Percentiles rank a stretch among this genome's conserved stretches.
Conservation (phyloP, 2,113 vertebrate genomes). For the Zapornia atra region DNA sequence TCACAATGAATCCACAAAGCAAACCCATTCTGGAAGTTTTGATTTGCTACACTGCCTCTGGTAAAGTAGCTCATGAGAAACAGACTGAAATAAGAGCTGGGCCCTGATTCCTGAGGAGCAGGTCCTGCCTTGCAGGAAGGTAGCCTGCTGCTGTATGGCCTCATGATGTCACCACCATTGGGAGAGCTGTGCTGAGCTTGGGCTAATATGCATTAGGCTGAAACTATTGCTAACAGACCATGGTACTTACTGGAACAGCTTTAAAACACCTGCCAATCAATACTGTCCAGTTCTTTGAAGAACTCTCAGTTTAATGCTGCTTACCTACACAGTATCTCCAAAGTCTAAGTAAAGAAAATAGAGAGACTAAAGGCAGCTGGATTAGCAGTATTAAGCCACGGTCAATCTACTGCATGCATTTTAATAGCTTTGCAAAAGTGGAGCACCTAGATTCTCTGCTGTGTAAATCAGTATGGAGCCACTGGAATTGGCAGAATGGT, state of each 20-base stretch:
- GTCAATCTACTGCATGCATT: constrained; percentile 23
- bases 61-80: neutral
- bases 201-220: neutral
- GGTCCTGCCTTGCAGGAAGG: neutral
- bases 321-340: neutral
- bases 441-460: neutral
- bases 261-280: constrained; percentile 33
- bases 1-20: neutral
- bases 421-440: constrained; percentile 5
- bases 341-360: neutral
- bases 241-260: neutral
- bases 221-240: neutral
- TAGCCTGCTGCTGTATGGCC: neutral
- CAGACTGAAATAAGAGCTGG: neutral
- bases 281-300: constrained; percentile 42
- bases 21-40: neutral
- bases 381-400: constrained; percentile 17
- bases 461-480: neutral
- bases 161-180: neutral
- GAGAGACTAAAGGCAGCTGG: neutral
- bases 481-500: neutral
- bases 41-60: neutral
- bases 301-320: constrained; percentile 34
- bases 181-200: neutral
- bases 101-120: neutral